Percentiles rank a stretch among this genome's conserved stretches.
phyloP scores from a whole-genome alignment of 2,113 vertebrate species.

The Orcinus orca region DNA sequence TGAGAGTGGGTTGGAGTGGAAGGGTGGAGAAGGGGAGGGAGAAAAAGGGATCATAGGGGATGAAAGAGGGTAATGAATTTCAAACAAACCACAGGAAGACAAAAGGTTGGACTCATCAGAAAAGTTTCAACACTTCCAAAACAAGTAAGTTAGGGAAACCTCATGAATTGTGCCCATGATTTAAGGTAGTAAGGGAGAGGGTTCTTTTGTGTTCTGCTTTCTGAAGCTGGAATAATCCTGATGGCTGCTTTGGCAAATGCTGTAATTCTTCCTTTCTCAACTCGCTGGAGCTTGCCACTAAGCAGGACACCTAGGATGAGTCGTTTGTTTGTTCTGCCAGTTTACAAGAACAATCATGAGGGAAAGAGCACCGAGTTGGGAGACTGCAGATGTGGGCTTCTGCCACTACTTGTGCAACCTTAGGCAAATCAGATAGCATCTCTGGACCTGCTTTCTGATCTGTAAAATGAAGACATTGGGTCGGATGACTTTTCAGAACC shows the following conservation, averaged over 20 bases:
- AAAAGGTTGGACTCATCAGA: conserved; percentile 30
- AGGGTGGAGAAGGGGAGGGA: background rate
- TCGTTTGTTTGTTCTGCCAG: background rate
- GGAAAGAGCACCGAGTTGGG: background rate
- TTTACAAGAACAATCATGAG: background rate
- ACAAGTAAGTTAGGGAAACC: conserved; percentile 40
- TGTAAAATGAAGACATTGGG: background rate
- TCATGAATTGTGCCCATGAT: conserved; percentile 13
- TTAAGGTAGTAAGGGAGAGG: conserved; percentile 19
- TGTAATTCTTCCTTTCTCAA: conserved; percentile 36
- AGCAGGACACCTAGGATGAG: background rate
- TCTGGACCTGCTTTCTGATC: background rate
- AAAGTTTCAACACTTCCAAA: conserved; percentile 59
- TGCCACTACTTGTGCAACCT: rapidly evolving
- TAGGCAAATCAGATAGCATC: background rate
- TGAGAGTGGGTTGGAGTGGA: background rate
- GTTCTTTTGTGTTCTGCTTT: conserved; percentile 20
- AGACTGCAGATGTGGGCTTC: background rate
- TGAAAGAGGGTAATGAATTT: conserved; percentile 34
- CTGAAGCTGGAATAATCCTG: conserved; percentile 34
- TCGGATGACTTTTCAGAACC: background rate
- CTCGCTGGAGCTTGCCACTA: background rate
- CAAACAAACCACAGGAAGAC: conserved; percentile 38
- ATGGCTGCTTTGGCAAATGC: conserved; percentile 31
- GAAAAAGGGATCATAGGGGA: background rate